phyloP scores from a whole-genome alignment of 1,140 invertebrate genomes.

The Lordiphosa clarofinis region DNA sequence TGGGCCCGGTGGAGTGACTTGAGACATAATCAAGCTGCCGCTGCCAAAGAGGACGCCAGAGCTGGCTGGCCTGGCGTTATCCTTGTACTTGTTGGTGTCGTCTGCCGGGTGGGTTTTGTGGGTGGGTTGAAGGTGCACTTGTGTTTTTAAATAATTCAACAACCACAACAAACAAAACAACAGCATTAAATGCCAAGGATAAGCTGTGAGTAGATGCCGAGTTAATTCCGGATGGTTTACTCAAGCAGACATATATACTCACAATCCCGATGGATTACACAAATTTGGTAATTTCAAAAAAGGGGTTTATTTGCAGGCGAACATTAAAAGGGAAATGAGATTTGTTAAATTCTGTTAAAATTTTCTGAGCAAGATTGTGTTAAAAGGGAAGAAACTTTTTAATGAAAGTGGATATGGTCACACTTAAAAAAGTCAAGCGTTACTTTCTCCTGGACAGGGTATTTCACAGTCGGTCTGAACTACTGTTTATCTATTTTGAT shows the following conservation, averaged over 20 bases:
- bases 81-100: constrained; percentile 33
- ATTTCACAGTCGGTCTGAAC: too few species aligned
- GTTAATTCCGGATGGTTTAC: constrained; percentile 8
- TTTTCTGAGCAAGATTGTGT: too few species aligned
- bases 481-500: too few species aligned
- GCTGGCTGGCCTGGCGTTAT: constrained; percentile 47
- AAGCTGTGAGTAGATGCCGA: constrained; percentile 8
- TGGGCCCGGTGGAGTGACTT: constrained; percentile 51
- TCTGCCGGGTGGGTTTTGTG: constrained; percentile 10
- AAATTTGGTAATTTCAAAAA: too few species aligned
- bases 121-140: constrained; percentile 62
- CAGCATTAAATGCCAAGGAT: constrained; percentile 72
- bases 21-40: constrained; percentile 71
- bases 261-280: too few species aligned
- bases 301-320: constrained; percentile 50
- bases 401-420: too few species aligned
- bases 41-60: constrained; percentile 40
- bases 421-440: too few species aligned
- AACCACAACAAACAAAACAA: constrained; percentile 38
- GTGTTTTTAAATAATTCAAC: constrained; percentile 71
- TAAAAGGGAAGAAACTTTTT: too few species aligned
- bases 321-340: constrained; percentile 34
- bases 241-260: too few species aligned
- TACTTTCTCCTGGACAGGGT: too few species aligned
- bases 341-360: constrained; percentile 12